phyloP scores from a whole-genome alignment of 2,113 vertebrate genomes.

The Dicrurus megarhynchus region DNA sequence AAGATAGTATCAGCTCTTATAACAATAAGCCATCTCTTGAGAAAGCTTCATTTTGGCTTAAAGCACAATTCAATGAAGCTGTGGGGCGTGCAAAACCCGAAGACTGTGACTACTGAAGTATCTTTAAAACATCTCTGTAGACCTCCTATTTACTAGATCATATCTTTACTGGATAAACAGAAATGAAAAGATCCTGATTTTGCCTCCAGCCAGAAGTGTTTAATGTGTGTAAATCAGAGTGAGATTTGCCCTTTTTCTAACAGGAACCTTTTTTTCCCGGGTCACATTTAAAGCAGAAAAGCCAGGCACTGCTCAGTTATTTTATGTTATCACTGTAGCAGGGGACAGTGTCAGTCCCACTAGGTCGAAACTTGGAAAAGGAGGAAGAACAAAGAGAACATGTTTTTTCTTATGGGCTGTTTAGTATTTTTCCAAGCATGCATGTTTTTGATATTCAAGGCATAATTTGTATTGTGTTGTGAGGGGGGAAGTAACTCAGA shows the following conservation, averaged over 20 bases:
- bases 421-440: background rate
- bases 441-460: background rate
- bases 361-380: conserved; percentile 13
- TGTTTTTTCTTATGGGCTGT: background rate
- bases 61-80: background rate
- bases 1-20: background rate
- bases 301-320: background rate
- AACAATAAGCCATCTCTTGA: background rate
- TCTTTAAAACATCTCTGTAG: background rate
- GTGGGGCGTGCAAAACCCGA: background rate
- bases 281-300: background rate
- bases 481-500: background rate
- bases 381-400: background rate
- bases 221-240: conserved; percentile 16
- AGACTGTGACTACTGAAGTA: background rate
- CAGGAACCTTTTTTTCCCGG: background rate
- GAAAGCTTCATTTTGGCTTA: background rate
- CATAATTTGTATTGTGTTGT: background rate
- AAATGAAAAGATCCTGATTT: conserved; percentile 18
- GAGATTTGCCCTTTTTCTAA: background rate
- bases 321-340: background rate
- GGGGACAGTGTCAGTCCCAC: background rate
- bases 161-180: conserved; percentile 17
- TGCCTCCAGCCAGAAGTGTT: conserved; percentile 4
- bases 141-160: background rate